Evolutionary conservation across 35 echinoderm and acorn worm genomes (phyloP).

Genomic region (Strongylocentrotus purpuratus): DNA sequence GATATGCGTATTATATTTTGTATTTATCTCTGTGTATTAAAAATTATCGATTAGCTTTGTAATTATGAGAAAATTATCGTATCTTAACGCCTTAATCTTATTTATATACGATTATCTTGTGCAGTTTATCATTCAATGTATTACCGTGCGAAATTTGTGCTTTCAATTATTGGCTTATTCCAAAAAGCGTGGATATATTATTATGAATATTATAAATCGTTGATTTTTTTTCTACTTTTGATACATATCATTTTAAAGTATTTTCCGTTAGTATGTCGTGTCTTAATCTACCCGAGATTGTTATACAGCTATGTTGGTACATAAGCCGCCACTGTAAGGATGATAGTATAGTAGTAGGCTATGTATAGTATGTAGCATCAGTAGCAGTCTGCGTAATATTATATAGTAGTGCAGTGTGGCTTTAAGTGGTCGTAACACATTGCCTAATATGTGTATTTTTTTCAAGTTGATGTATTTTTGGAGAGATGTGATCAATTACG

Average conservation of each 20-base stretch:
- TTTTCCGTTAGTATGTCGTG: background rate
- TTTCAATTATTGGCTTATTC: constrained; percentile 4
- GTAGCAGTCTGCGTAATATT: too few relatives aligned
- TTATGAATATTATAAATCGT: background rate
- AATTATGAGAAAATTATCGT: background rate
- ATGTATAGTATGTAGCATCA: too few relatives aligned
- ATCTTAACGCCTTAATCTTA: background rate
- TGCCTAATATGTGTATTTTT: too few relatives aligned
- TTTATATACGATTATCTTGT: background rate
- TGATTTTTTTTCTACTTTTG: background rate
- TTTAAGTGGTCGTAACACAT: too few relatives aligned
- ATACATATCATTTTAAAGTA: background rate
- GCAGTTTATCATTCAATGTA: background rate
- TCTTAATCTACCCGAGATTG: background rate
- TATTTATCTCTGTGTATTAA: background rate
- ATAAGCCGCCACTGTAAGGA: too few relatives aligned
- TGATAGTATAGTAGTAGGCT: too few relatives aligned
- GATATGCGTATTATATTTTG: background rate
- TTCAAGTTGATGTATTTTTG: too few relatives aligned
- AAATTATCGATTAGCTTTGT: background rate
- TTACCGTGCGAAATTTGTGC: background rate
- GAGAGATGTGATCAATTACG: too few relatives aligned
- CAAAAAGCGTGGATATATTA: constrained; percentile 4
- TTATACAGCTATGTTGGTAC: too few relatives aligned
- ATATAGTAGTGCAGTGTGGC: too few relatives aligned